Conservation (phyloP, 1,140 invertebrate genomes). For the Hycleus phaleratus region DNA sequence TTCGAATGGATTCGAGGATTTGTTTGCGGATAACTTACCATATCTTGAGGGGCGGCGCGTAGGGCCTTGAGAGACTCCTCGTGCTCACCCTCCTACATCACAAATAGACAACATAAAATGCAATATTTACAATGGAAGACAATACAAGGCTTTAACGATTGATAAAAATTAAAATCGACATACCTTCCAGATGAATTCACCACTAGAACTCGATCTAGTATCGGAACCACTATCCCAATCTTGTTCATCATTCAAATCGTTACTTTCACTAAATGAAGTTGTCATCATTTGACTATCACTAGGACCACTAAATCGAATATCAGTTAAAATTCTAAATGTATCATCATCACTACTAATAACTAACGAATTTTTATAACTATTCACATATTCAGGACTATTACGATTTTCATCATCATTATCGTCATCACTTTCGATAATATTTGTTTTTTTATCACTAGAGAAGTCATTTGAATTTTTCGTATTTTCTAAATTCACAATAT, state of each 20-base stretch:
- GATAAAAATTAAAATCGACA: conserved; percentile 23
- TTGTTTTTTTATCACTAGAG: conserved; percentile 8
- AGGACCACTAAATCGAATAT: conserved; percentile 39
- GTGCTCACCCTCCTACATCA: conserved; percentile 41
- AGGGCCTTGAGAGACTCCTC: conserved; percentile 41
- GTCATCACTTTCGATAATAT: background rate
- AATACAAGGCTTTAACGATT: background rate
- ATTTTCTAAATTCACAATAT: conserved; percentile 26
- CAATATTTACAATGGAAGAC: conserved; percentile 3
- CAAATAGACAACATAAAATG: conserved; percentile 7
- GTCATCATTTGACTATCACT: conserved; percentile 38
- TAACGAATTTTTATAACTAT: conserved; percentile 15
- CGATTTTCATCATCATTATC: background rate
- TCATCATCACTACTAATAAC: conserved; percentile 23
- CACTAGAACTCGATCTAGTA: conserved; percentile 55
- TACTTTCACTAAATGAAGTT: conserved; percentile 40
- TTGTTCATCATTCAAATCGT: conserved; percentile 37
- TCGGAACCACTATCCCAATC: conserved; percentile 53
- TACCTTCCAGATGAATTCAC: conserved; percentile 72
- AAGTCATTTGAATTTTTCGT: conserved; percentile 15
- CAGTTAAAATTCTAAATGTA: conserved; percentile 33
- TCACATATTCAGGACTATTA: conserved; percentile 12
- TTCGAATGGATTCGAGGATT: background rate
- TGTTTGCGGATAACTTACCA: conserved; percentile 26
- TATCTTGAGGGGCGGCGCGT: conserved; percentile 36